These are phyloP conservation scores for Scaptodrosophila lebanonensis DNA, from an alignment of 1,140 invertebrate genomes.

Conservation along the genomic window DNA sequence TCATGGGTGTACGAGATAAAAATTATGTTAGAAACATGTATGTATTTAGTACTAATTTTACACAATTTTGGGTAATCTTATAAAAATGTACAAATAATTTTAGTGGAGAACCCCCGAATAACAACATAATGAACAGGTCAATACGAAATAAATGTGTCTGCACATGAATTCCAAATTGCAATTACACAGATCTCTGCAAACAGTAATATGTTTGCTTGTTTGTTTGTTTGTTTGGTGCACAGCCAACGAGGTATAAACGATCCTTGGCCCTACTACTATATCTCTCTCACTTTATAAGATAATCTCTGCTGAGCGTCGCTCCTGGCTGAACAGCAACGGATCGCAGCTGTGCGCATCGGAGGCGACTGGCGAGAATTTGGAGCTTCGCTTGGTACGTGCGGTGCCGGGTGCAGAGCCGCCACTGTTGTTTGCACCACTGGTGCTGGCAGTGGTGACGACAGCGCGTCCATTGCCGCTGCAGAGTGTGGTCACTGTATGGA, in stretches of 20 bases:
- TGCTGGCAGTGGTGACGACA: slow-evolving; percentile 33
- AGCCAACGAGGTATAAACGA: slow-evolving; percentile 14
- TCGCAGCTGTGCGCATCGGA: slow-evolving; percentile 49
- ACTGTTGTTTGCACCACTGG: too few relatives aligned
- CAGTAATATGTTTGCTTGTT: not conserved
- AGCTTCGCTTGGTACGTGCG: slow-evolving; percentile 22
- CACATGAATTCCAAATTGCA: slow-evolving; percentile 27
- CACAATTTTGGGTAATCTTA: too few relatives aligned
- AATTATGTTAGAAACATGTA: slow-evolving; percentile 48
- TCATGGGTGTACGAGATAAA: not conserved
- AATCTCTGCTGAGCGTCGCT: slow-evolving; percentile 66
- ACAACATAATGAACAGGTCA: slow-evolving; percentile 59
- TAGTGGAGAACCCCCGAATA: slow-evolving; percentile 55
- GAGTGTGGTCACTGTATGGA: slow-evolving; percentile 36
- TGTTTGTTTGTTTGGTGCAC: slow-evolving; percentile 12
- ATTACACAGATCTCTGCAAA: too few relatives aligned
- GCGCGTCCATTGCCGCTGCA: slow-evolving; percentile 37
- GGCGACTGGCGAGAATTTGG: slow-evolving; percentile 37
- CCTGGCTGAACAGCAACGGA: slow-evolving; percentile 46
- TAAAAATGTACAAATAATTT: slow-evolving; percentile 21
- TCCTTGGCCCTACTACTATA: slow-evolving; percentile 34
- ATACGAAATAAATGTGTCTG: slow-evolving; percentile 23
- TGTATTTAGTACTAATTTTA: slow-evolving; percentile 9
- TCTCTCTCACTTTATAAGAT: slow-evolving; percentile 54
- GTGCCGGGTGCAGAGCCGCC: slow-evolving; percentile 11